These are phyloP conservation scores for Himalopsyche tibetana DNA, from an alignment of 2,888 invertebrate genomes.

Conservation along the genomic window DNA sequence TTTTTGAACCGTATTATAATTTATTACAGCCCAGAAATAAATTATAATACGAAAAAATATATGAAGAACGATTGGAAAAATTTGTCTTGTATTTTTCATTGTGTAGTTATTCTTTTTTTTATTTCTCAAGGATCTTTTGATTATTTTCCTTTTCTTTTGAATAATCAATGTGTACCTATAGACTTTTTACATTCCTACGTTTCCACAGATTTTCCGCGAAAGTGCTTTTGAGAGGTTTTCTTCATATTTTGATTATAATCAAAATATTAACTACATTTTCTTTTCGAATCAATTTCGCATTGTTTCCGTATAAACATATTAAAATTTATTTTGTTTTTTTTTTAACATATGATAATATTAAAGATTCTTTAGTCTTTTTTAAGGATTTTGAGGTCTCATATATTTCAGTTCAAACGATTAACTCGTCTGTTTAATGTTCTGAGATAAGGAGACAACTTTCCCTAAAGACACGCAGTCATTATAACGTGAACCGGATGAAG, in stretches of 20 bases:
- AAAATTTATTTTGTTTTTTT: too few relatives aligned
- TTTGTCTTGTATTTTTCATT: slow-evolving; percentile 5
- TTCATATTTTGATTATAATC: too few relatives aligned
- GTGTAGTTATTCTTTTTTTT: slow-evolving; percentile 20
- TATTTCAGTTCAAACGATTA: slow-evolving; percentile 44
- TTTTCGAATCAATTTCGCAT: too few relatives aligned
- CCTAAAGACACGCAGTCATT: slow-evolving; percentile 52
- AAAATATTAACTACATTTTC: too few relatives aligned
- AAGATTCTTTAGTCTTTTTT: too few relatives aligned
- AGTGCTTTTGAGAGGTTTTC: too few relatives aligned
- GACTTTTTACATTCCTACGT: not conserved
- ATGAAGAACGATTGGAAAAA: not conserved
- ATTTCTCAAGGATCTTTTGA: slow-evolving; percentile 27
- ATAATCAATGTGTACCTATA: slow-evolving; percentile 11
- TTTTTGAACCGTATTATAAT: too few relatives aligned
- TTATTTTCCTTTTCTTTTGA: slow-evolving; percentile 31
- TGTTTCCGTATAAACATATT: too few relatives aligned
- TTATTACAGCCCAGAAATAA: not conserved
- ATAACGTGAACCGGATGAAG: slow-evolving; percentile 29
- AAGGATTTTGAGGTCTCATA: too few relatives aligned
- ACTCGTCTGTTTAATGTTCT: slow-evolving; percentile 48
- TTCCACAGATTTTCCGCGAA: not conserved
- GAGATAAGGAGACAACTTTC: slow-evolving; percentile 45
- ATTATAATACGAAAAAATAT: not conserved
- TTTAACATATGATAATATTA: too few relatives aligned